Evolutionary conservation across 2,888 invertebrate species (phyloP).

Genomic region (Pachliopta kotzebuea): DNA sequence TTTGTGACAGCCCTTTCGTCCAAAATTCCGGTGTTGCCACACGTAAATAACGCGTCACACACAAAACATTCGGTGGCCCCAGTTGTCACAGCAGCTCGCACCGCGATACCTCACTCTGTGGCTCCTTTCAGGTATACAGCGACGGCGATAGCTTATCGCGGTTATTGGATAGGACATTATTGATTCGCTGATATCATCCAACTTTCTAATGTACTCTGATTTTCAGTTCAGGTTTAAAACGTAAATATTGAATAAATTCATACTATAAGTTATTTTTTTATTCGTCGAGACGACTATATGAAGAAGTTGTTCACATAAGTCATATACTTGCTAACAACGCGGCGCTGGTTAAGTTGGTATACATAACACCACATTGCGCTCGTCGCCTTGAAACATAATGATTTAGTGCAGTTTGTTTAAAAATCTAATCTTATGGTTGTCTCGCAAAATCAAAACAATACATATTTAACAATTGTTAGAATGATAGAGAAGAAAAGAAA

Average conservation of each 20-base stretch:
- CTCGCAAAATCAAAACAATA: too few species aligned
- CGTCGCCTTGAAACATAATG: too few species aligned
- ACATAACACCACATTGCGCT: too few species aligned
- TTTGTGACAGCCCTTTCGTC: constrained; percentile 25
- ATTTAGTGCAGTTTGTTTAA: too few species aligned
- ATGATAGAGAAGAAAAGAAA: too few species aligned
- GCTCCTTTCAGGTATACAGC: constrained; percentile 49
- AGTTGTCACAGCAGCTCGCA: constrained; percentile 36
- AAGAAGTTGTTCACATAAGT: too few species aligned
- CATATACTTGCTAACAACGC: too few species aligned
- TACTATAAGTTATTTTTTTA: too few species aligned
- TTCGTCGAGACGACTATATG: too few species aligned
- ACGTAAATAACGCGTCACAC: constrained; percentile 49
- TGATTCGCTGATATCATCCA: constrained; percentile 65
- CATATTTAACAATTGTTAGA: too few species aligned
- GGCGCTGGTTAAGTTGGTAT: too few species aligned
- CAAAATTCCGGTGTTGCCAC: constrained; percentile 41
- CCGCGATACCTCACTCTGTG: constrained; percentile 51
- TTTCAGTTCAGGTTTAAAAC: constrained; percentile 50
- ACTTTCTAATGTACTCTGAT: constrained; percentile 65
- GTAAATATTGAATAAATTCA: background rate
- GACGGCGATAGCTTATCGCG: constrained; percentile 48
- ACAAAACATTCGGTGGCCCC: constrained; percentile 36
- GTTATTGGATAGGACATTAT: constrained; percentile 66
- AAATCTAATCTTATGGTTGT: too few species aligned